phyloP scores from a whole-genome alignment of 2,113 vertebrate species.

The Takifugu bimaculatus region DNA sequence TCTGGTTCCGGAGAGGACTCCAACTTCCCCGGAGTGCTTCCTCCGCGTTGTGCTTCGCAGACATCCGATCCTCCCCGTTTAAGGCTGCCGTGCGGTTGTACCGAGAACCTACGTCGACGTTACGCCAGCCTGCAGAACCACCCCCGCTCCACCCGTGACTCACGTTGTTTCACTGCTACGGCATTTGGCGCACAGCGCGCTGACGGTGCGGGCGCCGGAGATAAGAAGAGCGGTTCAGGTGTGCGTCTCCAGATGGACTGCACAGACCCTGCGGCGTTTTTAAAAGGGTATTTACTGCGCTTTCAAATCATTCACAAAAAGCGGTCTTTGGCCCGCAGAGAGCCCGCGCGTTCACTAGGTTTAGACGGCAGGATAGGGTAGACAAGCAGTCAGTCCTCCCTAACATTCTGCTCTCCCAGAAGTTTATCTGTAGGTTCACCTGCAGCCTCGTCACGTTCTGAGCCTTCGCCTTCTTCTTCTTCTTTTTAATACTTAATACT shows the following conservation, averaged over 20 bases:
- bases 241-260: not conserved
- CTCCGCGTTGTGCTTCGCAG: constrained; percentile 8
- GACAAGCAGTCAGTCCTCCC: constrained; percentile 51
- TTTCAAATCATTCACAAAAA: constrained; percentile 15
- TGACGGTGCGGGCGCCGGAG: not conserved
- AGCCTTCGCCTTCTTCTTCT: constrained; percentile 1
- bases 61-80: constrained; percentile 12
- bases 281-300: not conserved
- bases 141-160: constrained; percentile 40
- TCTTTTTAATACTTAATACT: not conserved
- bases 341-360: constrained; percentile 25
- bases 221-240: constrained; percentile 4
- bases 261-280: too few species aligned
- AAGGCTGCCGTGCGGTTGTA: constrained; percentile 26
- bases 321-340: constrained; percentile 10
- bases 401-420: constrained; percentile 37
- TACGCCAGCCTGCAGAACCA: constrained; percentile 31
- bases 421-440: constrained; percentile 29
- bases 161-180: constrained; percentile 25
- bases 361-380: constrained; percentile 3
- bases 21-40: constrained; percentile 39
- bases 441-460: constrained; percentile 54
- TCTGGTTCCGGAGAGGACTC: constrained; percentile 4
- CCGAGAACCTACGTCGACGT: constrained; percentile 36
- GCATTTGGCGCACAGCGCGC: constrained; percentile 14